phyloP scores from a whole-genome alignment of 1,140 invertebrate genomes.

The Drosophila sp. region DNA sequence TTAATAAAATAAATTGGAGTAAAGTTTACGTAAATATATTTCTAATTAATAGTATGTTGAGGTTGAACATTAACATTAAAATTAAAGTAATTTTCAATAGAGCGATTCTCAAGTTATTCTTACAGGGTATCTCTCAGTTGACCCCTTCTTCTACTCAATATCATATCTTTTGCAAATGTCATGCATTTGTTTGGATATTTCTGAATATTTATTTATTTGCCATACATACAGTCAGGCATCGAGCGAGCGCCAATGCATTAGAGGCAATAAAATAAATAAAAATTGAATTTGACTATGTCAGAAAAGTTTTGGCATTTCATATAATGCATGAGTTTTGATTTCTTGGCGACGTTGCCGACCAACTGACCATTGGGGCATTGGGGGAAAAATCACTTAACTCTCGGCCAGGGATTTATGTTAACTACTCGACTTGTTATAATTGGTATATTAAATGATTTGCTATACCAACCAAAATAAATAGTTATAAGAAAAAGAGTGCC shows the following conservation, averaged over 20 bases:
- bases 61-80: too few species aligned
- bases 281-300: constrained; percentile 80
- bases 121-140: not conserved
- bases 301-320: constrained; percentile 73
- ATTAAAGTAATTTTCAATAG: too few species aligned
- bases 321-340: constrained; percentile 82
- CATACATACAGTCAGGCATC: constrained; percentile 39
- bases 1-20: too few species aligned
- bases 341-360: constrained; percentile 59
- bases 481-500: constrained; percentile 54
- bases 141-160: constrained; percentile 1
- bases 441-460: constrained; percentile 81
- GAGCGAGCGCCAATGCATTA: constrained; percentile 67
- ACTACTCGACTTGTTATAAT: constrained; percentile 81
- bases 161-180: constrained; percentile 44
- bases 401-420: constrained; percentile 73
- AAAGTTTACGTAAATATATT: too few species aligned
- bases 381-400: constrained; percentile 71
- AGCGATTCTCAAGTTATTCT: too few species aligned
- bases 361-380: constrained; percentile 32
- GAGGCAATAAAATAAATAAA: constrained; percentile 80
- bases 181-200: constrained; percentile 56
- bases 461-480: not conserved
- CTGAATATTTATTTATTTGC: constrained; percentile 76
- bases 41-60: too few species aligned